phyloP scores from a whole-genome alignment of 2,888 invertebrate species.

The Acrobasis consociella region DNA sequence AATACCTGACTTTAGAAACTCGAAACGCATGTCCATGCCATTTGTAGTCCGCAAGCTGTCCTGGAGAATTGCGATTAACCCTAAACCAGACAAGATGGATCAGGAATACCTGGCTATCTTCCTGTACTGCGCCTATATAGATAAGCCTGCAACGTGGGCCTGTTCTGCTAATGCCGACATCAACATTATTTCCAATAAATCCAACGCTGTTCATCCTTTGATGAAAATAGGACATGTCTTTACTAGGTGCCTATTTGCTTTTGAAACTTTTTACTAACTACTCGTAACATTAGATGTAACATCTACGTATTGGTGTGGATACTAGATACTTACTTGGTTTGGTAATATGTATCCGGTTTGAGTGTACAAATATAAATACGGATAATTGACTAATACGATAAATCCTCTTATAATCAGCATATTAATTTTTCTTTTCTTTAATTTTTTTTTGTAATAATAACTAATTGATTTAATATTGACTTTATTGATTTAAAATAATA shows the following conservation, averaged over 20 bases:
- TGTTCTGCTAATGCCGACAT: constrained; percentile 9
- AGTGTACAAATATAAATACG: no score
- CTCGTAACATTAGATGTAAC: background rate
- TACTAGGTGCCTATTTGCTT: background rate
- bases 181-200: constrained; percentile 18
- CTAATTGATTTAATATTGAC: no score
- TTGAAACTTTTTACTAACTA: background rate
- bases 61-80: constrained; percentile 4
- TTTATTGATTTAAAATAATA: no score
- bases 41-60: constrained; percentile 11
- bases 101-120: constrained; percentile 13
- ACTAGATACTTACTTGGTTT: no score
- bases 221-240: constrained; percentile 7
- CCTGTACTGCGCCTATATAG: constrained; percentile 6
- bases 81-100: constrained; percentile 2
- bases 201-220: constrained; percentile 10
- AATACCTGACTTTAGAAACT: background rate
- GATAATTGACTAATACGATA: no score
- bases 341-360: no score
- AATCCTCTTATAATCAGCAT: no score
- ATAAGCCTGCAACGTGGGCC: background rate
- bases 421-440: no score
- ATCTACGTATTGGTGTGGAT: no score
- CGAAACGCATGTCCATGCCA: constrained; percentile 6
- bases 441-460: no score